Evolutionary conservation across 2,113 vertebrate genomes (phyloP).

Genomic region (Barbus barbus): DNA sequence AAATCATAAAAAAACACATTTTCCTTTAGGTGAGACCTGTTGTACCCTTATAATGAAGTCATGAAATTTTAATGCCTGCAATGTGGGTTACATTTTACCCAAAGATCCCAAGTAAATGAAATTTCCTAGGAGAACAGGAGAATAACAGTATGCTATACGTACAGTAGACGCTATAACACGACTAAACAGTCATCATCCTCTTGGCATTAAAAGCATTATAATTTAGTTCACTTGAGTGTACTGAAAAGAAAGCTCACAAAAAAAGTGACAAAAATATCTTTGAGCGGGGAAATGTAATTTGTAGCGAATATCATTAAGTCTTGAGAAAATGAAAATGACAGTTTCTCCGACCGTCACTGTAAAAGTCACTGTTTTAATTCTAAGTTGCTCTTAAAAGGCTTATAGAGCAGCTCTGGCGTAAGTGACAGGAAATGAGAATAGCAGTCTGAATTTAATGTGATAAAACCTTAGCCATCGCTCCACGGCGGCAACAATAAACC

Average conservation of each 20-base stretch:
- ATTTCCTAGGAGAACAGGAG: not conserved
- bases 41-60: constrained; percentile 2
- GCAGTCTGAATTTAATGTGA: constrained; percentile 29
- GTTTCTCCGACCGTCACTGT: not conserved
- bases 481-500: constrained; percentile 1
- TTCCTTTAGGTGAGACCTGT: constrained; percentile 16
- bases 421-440: constrained; percentile 38
- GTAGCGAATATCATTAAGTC: constrained; percentile 16
- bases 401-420: constrained; percentile 15
- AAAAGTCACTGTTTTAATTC: constrained; percentile 14
- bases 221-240: constrained; percentile 1
- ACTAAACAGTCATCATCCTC: not conserved
- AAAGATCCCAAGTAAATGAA: not conserved
- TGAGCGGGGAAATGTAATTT: constrained; percentile 10
- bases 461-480: constrained; percentile 11
- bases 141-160: not conserved
- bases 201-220: not conserved
- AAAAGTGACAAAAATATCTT: constrained; percentile 6
- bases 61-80: not conserved
- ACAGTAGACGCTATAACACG: not conserved
- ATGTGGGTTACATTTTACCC: constrained; percentile 17
- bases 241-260: not conserved
- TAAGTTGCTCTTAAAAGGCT: constrained; percentile 26
- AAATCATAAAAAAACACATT: not conserved
- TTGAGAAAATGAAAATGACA: constrained; percentile 22